Evolutionary conservation across 2,797 vertebrate genomes (phyloP), one percentile per base, ranked within the genome.

Genomic region (Limosa lapponica): DNA sequence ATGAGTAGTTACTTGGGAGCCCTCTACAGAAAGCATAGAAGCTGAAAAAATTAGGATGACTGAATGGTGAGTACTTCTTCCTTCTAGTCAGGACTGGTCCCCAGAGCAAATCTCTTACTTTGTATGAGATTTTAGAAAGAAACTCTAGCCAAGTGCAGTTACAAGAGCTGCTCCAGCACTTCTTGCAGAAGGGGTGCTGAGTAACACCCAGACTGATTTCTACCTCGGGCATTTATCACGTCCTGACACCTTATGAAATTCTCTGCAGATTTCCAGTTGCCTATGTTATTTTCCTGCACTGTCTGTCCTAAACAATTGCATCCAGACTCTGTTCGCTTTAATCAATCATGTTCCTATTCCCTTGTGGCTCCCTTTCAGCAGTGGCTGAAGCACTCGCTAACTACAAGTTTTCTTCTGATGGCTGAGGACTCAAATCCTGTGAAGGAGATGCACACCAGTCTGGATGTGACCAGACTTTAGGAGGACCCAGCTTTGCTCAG

Each of bases 181-280:
- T 86, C 69, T 44, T 57, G 54, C 28, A 66, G 48, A 27, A 57
- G 28, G 25, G 46, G 18, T 57, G 44, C 59, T 74, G 59, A 62
- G 59, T 36, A 74, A 61, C 82, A 80, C n/a, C 18, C 30, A 1
- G 23, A 52, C 25, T 20, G 34, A 69, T 86, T 91, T 71, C 87
- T 66, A 6, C 62, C 61, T 87, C 1, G 0, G 39, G 46, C 46
- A 84, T 91, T 95, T 93, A 89, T 84, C 86, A 62, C 4, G 4
- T 90, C 43, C 82, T 72, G 85, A 86, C 62, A 93, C 62, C 82
- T 94, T 55, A 71, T 0, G 2, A 58, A 81, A 91, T 69, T 84
- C 82, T 39, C 54, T 72, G 37, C 55, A 77, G 75, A 65, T 71
- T 96, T 90, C 48, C 82, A 90, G 59, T 80, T 91, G 64, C 37